Percentiles rank a stretch among this genome's conserved stretches.
These are phyloP conservation scores for Oncorhynchus tshawytscha DNA, from an alignment of 2,113 vertebrate species.

Conservation along the genomic window DNA sequence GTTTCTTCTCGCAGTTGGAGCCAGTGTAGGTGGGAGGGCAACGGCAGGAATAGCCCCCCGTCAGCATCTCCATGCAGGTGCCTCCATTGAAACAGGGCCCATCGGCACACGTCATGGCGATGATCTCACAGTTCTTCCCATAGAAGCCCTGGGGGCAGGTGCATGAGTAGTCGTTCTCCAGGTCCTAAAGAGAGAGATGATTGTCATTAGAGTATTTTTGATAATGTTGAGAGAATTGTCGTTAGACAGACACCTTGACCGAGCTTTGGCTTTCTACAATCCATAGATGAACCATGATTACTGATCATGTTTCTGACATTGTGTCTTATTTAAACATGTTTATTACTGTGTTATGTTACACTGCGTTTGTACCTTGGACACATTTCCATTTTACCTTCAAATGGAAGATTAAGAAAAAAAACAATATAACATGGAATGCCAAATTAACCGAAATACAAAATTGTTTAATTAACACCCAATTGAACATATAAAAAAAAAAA, in stretches of 20 bases:
- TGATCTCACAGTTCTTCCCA: slow-evolving; percentile 82
- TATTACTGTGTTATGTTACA: too few relatives aligned
- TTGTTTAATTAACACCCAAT: neutral
- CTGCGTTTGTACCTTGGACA: neutral
- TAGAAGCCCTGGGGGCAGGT: slow-evolving; percentile 87
- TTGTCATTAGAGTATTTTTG: too few relatives aligned
- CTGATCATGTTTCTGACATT: neutral
- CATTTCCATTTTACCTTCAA: neutral
- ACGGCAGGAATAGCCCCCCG: slow-evolving; percentile 78
- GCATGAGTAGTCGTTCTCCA: slow-evolving; percentile 77
- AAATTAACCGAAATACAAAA: too few relatives aligned
- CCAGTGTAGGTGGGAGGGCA: slow-evolving; percentile 80
- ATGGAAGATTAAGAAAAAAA: neutral
- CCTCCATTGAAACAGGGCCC: slow-evolving; percentile 86
- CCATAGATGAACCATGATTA: neutral
- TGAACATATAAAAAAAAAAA: neutral
- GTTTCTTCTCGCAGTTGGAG: slow-evolving; percentile 90
- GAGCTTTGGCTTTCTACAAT: neutral
- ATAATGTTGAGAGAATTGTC: too few relatives aligned
- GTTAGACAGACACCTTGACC: neutral
- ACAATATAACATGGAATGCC: too few relatives aligned
- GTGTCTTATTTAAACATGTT: too few relatives aligned
- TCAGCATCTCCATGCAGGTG: slow-evolving; percentile 69
- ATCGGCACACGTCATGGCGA: slow-evolving; percentile 82
- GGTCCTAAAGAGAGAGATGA: slow-evolving; percentile 62